These are phyloP conservation scores for Tragelaphus oryx DNA, from an alignment of 2,797 vertebrate species.

Conservation along the genomic window DNA sequence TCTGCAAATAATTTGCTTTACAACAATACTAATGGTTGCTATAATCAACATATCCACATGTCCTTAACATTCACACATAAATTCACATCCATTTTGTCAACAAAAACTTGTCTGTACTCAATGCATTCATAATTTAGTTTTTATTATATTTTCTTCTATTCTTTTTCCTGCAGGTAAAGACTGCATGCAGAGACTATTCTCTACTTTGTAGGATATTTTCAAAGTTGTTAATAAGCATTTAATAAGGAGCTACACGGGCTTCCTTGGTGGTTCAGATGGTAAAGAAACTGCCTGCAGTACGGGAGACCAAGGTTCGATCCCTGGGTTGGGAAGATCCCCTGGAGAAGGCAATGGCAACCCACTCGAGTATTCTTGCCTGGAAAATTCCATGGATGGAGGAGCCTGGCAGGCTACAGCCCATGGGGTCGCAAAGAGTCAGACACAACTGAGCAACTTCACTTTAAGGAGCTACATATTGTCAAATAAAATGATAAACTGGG, in stretches of 20 bases:
- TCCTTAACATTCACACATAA: conserved; percentile 4
- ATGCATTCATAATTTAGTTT: neutral
- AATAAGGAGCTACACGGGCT: neutral
- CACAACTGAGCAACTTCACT: neutral
- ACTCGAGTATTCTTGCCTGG: neutral
- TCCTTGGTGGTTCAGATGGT: neutral
- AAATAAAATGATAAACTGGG: neutral
- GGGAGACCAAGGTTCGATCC: neutral
- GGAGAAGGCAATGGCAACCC: neutral
- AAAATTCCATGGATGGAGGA: neutral
- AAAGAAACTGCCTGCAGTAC: neutral
- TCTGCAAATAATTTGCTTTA: neutral
- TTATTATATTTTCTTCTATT: neutral
- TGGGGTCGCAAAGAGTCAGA: neutral
- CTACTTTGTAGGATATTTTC: neutral
- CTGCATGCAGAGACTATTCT: neutral
- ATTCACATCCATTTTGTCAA: neutral
- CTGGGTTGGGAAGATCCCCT: neutral
- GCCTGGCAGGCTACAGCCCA: too few species aligned
- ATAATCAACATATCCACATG: neutral
- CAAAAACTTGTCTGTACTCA: neutral
- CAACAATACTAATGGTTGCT: neutral
- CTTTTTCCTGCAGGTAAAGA: neutral
- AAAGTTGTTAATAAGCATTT: neutral
- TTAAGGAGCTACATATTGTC: neutral